phyloP scores from a whole-genome alignment of 2,113 vertebrate species.

The Ciconia stormi region DNA sequence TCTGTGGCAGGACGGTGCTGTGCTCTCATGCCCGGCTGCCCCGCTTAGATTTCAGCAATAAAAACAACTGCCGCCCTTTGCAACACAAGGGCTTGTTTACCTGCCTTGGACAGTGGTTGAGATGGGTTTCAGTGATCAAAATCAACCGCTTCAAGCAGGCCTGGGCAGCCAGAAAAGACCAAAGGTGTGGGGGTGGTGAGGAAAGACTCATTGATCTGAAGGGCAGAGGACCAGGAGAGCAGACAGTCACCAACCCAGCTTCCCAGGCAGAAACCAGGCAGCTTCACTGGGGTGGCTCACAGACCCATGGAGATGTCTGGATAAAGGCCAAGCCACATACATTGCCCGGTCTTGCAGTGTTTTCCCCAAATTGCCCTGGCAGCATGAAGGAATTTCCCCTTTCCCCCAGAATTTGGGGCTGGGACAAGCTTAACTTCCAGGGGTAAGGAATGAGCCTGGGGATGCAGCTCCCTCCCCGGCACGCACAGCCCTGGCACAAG shows the following conservation, averaged over 20 bases:
- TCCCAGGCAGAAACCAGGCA: not conserved
- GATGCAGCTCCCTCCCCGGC: not conserved
- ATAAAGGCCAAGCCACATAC: not conserved
- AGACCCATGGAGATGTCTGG: not conserved
- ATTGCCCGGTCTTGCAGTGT: not conserved
- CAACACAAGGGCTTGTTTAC: not conserved
- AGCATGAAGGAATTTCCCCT: not conserved
- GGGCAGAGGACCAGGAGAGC: not conserved
- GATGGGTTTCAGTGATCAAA: not conserved
- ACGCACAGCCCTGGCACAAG: not conserved
- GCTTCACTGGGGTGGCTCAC: not conserved
- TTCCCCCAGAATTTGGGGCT: not conserved
- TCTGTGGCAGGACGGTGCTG: not conserved
- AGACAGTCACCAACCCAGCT: not conserved
- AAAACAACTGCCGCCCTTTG: not conserved
- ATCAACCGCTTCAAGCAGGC: not conserved
- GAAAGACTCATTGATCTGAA: not conserved
- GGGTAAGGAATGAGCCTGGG: not conserved
- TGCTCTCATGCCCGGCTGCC: accelerated
- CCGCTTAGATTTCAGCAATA: not conserved
- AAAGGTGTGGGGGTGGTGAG: accelerated
- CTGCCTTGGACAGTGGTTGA: not conserved
- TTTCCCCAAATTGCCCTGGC: not conserved
- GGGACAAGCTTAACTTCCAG: not conserved
- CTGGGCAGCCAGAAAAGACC: not conserved